Evolutionary conservation across 2,113 vertebrate species (phyloP).

Genomic region (Pteronura brasiliensis): DNA sequence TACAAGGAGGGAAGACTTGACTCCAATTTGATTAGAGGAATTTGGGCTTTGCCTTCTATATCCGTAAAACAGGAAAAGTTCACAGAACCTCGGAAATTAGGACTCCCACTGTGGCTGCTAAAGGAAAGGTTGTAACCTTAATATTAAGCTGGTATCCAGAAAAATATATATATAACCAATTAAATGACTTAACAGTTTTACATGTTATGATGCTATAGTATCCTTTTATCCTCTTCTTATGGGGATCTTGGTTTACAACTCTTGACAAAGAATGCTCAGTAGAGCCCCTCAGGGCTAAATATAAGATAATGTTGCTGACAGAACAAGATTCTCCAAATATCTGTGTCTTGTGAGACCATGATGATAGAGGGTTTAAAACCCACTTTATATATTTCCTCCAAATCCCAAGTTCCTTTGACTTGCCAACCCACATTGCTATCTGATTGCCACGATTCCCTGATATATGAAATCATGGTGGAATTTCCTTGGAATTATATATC

Average conservation of each 20-base stretch:
- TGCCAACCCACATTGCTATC: background rate
- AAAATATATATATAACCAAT: background rate
- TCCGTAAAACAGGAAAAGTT: background rate
- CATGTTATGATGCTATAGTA: background rate
- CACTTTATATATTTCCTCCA: background rate
- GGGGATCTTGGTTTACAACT: constrained; percentile 20
- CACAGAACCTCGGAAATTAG: background rate
- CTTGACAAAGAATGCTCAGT: background rate
- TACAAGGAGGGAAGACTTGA: background rate
- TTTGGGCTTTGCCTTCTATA: background rate
- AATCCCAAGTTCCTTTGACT: constrained; percentile 19
- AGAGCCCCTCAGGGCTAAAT: background rate
- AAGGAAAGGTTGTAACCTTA: background rate
- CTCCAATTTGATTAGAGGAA: background rate
- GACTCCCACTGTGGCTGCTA: background rate
- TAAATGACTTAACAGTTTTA: background rate
- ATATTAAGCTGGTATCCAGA: background rate
- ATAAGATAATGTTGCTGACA: background rate
- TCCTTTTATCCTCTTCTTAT: background rate
- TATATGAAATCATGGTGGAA: constrained; percentile 58
- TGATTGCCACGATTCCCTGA: constrained; percentile 40
- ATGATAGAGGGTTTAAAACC: background rate
- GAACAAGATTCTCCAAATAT: constrained; percentile 40
- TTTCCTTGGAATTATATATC: constrained; percentile 68
- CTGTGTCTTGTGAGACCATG: background rate